Base-by-base conservation (phyloP, 2,113 vertebrate genomes). In the Carettochelys insculpta region DNA sequence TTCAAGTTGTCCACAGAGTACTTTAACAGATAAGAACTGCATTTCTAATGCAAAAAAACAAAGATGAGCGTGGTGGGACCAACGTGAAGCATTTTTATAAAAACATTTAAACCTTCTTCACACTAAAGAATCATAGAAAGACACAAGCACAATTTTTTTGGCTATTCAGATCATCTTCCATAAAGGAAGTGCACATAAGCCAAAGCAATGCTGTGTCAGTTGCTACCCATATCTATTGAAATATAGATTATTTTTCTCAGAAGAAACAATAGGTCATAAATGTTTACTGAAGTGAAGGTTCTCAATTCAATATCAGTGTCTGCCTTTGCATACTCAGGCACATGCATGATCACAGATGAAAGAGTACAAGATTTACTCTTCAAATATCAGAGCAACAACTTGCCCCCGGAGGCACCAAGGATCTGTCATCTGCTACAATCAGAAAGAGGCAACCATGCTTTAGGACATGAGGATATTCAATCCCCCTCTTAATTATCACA, bases 221-320 rank as follows among this genome's bases (percentile, higher is more conserved):
- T 51, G 19, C 19, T 71, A 48, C 41, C 78, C 0, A 52, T 68
- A 82, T 68, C 24, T 29, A 65, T 4, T 51, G 68, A 91, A 87
- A 83, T 79, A 88, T 7, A 79, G n/a, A 83, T n/a, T 77, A 47
- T 4, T 90, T 89, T 65, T 47, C 56, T 34, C 38, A 1, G 0
- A 22, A 86, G 9, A 90, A 88, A 73, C n/a, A 65, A 73, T 29
- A 65, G 11, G 16, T 88, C 92, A 93, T 73, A 80, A 1, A 80
- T 25, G 47, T 80, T 58, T 1, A 0, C 20, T 27, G 12, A 73
- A 29, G 41, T 41, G 24, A 81, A 9, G 13, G 29, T 8, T 56
- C 5, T 29, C 92, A 7, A 45, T 73, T 88, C 82, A 65, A 76
- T 19, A 20, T 38, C 38, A 34, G 27, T 73, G 34, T 50, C 56